Base-by-base conservation (phyloP, 1,140 invertebrate species). In the Diorhabda elongata region DNA sequence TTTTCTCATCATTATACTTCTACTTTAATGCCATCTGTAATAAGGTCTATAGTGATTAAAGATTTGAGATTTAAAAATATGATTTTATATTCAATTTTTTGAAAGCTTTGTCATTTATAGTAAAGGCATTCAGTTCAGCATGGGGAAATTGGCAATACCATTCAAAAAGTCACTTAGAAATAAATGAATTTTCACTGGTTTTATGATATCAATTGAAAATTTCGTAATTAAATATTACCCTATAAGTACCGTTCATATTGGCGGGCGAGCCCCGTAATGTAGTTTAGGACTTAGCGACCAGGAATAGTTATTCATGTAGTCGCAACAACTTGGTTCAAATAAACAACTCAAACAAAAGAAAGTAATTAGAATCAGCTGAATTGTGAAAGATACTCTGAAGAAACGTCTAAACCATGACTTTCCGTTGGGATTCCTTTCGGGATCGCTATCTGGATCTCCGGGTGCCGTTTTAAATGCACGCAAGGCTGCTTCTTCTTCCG, bases 221-320 rank as follows among this genome's bases (percentile, higher is more conserved):
- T 26, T 26, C 26, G 26, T 26, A 26, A 26, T 26, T 26, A 26
- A 26, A 26, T 65, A 65, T 65, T 45, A 65, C 4, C n/a, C 41
- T 59, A 7, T 65, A 57, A 57, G 56, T 58, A 58, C 9, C 41
- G 62, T 63, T 76, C 73, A 76, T 67, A 75, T 76, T 8, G 94
- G 93, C 26, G 93, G 92, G 71, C 94, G 93, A 59, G 89, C 87
- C 5, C 94, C 87, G 74, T 95, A 95, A 61, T 91, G 88, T 67
- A 96, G 82, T 76, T 95, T 92, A 2, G 93, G 93, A 3, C 90
- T 90, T 41, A 96, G 83, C 1, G 91, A 93, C 74, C 92, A 85
- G 43, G 89, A 90, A 69, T 95, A 86, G 64, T 91, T 93, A 82
- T 95, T 94, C 67, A 93, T 85, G 8, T 90, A 87, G 79, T 96